A percentile compares a stretch with the other conserved stretches of the same genome.
These are phyloP conservation scores for Dicycla oo DNA, from an alignment of 2,888 invertebrate genomes.

Conservation along the genomic window DNA sequence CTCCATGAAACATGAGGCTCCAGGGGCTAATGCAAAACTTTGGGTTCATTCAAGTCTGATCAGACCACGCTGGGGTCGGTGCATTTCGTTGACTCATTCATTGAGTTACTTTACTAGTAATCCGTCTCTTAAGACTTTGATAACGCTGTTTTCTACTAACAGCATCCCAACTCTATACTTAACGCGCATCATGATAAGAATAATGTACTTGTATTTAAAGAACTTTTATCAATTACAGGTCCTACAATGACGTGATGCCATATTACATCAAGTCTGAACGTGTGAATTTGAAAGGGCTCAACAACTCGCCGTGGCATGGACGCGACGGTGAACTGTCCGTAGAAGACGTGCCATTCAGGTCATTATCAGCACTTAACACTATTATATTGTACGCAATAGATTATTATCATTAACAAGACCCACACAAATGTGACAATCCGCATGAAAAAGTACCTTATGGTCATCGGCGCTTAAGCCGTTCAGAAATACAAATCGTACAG, in stretches of 20 bases:
- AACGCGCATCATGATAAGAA: not conserved
- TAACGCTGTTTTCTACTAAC: not conserved
- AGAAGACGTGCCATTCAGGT: constrained; percentile 91
- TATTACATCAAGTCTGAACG: constrained; percentile 92
- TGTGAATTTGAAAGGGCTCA: constrained; percentile 84
- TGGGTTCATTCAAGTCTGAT: no score
- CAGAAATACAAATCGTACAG: no score
- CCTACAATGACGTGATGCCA: constrained; percentile 90
- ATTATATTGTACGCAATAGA: constrained; percentile 15
- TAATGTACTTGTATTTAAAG: not conserved
- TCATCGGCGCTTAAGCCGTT: no score
- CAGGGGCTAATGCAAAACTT: no score
- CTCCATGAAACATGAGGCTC: no score
- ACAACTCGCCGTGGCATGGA: constrained; percentile 90
- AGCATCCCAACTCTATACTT: not conserved
- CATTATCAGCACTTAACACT: constrained; percentile 19
- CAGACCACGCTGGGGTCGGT: no score
- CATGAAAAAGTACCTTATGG: no score
- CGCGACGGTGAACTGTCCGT: constrained; percentile 91
- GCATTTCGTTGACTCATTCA: not conserved
- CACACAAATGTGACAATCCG: not conserved
- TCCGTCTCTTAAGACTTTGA: not conserved
- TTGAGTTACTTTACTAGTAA: not conserved
- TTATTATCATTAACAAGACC: constrained; percentile 1
- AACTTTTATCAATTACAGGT: constrained; percentile 77